Conservation (phyloP, 2,113 vertebrate genomes). For the Eolophus roseicapilla region DNA sequence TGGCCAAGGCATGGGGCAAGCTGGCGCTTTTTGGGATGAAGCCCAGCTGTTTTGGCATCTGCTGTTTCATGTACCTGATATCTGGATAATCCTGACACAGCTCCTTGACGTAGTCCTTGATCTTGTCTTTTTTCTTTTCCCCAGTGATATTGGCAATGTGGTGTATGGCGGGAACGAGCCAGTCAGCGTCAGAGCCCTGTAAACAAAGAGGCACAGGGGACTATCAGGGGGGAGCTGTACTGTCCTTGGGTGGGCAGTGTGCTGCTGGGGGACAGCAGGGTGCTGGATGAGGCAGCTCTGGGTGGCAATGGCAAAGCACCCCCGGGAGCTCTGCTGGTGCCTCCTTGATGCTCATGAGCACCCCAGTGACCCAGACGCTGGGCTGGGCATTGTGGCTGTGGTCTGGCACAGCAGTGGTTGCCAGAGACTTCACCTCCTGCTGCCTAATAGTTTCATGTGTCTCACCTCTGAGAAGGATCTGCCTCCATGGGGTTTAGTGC, state of each 20-base stretch:
- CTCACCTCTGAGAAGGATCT: background rate
- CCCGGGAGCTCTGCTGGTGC: rapidly evolving
- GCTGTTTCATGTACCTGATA: slow-evolving; percentile 35
- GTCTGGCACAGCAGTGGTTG: rapidly evolving
- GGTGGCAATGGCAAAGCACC: background rate
- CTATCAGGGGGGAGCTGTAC: background rate
- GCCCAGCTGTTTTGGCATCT: background rate
- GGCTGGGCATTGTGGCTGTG: background rate
- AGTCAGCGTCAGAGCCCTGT: slow-evolving; percentile 69
- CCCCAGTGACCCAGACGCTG: background rate
- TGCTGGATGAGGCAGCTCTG: background rate
- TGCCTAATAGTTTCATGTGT: background rate
- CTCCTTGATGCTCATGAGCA: rapidly evolving
- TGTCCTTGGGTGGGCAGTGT: background rate
- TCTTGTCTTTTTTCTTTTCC: slow-evolving; percentile 59
- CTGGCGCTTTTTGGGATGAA: background rate
- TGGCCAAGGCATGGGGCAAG: background rate
- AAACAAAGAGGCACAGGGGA: rapidly evolving
- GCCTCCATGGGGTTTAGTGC: background rate
- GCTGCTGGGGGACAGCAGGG: background rate
- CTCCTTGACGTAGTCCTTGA: slow-evolving; percentile 36
- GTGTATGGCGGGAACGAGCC: slow-evolving; percentile 56
- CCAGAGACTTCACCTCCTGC: background rate
- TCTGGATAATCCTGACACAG: slow-evolving; percentile 69
- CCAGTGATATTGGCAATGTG: slow-evolving; percentile 69